Evolutionary conservation across 1,140 invertebrate genomes (phyloP), one percentile per base, ranked within the genome.

Genomic region (Centruroides sculpturatus): DNA sequence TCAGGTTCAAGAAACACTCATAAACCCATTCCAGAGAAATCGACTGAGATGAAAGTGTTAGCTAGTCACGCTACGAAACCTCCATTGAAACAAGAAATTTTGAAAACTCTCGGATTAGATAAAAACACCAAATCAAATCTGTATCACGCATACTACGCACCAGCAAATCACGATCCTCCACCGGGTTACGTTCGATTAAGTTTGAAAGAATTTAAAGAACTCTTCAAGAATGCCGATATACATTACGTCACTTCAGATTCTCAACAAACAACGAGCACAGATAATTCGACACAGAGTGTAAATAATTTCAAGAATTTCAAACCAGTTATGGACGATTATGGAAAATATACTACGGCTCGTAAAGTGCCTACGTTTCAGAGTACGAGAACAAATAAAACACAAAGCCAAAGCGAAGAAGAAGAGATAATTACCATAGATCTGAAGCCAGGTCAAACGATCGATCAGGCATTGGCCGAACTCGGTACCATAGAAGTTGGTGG

Each of bases 71-170:
- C 41, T 41, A 41, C 41, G 8, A 41, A 41, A 41, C 41, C 41
- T 41, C 41, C 41, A 41, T 41, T 41, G 8, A 1, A 1, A 41
- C 1, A 41, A 41, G 41, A 41, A 41, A 41, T 41, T 41, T 41
- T 41, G 8, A 41, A 41, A 41, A 41, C 41, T 8, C 8, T 41
- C 5, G 41, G 41, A 6, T 3, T 41, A 8, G 41, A 41, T 8
- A 41, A 53, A 36, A 36, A 53, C 51, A 46, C 12, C 8, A 35
- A 66, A 36, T 47, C 56, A 5, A 51, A 66, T 7, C 53, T 66
- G 23, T 68, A 67, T 36, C 66, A 68, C 41, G 67, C 66, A 10
- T 68, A 68, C 47, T 68, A 68, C 48, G 66, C 66, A 5, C 59
- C 67, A 41, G 57, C 63, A 6, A 65, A 67, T 48, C 67, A 69